Evolutionary conservation across 1,140 invertebrate genomes (phyloP), one percentile per base, ranked within the genome.

Genomic region (Papilio polyxenes): DNA sequence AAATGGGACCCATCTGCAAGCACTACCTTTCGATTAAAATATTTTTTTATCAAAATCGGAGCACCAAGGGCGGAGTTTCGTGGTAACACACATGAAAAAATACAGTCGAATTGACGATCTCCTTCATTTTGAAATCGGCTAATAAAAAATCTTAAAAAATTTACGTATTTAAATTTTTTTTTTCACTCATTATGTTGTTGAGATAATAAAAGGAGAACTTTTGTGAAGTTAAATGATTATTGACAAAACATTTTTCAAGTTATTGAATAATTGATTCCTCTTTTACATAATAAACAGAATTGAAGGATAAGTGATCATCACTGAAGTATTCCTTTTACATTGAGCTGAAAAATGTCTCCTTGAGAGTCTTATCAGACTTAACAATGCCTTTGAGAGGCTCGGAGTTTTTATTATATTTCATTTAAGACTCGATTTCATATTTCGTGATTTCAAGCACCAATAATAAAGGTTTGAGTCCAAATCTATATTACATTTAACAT

Each of bases 251-350:
- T 37, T 65, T 65, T 40, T 6, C 65, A 31, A 72, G 65, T 37
- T 72, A 72, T 72, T 72, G 31, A 72, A 10, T 65, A 65, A 65
- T 65, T 6, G 65, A 72, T 72, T 37, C 13, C 65, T 72, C 31
- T 10, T 20, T 72, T 37, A 72, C 11, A 37, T 5, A 40, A 72
- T 40, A 72, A 72, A 72, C 65, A 72, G 31, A 0, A 72, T 37
- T 72, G 31, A 15, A 37, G 13, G 65, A 37, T 72, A 37, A 72
- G 59, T 20, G 65, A 72, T 40, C 65, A 37, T 72, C 65, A 72
- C 13, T 72, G 65, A 72, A 72, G 65, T 6, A 72, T 72, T 72
- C 65, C 40, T 72, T 72, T 72, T 31, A 72, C 31, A 72, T 37
- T 40, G 65, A 13, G 65, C 65, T 37, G 11, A 37, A 72, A 59